Percentiles rank a stretch among this genome's conserved stretches.
These are phyloP conservation scores for Drosophila anomalipes DNA, from an alignment of 2,888 invertebrate species.

Conservation along the genomic window DNA sequence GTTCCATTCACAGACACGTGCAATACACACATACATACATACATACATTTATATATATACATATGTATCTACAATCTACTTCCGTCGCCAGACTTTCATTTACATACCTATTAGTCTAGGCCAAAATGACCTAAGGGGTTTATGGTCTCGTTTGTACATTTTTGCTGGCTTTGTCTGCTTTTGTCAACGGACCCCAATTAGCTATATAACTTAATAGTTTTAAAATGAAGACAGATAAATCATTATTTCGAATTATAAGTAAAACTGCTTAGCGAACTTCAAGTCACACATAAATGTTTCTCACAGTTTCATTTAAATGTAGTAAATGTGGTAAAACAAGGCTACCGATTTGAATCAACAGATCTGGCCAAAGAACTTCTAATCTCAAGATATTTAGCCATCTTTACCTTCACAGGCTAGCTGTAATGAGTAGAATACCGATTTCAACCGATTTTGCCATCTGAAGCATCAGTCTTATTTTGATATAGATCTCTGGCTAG, in stretches of 20 bases:
- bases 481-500: background rate
- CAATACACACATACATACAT: constrained; percentile 11
- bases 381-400: background rate
- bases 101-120: constrained; percentile 63
- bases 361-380: background rate
- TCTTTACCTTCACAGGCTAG: background rate
- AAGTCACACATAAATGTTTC: constrained; percentile 1
- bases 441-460: background rate
- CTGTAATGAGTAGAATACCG: background rate
- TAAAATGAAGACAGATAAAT: constrained; percentile 20
- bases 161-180: constrained; percentile 35
- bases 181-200: constrained; percentile 51
- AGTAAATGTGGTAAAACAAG: background rate
- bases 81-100: constrained; percentile 70
- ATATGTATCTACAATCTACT: constrained; percentile 48
- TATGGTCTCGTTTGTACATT: constrained; percentile 29
- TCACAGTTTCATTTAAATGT: constrained; percentile 4
- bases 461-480: background rate
- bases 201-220: constrained; percentile 18
- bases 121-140: constrained; percentile 35
- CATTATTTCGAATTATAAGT: background rate
- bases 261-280: constrained; percentile 13
- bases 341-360: background rate
- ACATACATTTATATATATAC: background rate
- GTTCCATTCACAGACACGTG: constrained; percentile 57